Evolutionary conservation across 2,888 invertebrate genomes (phyloP).

Genomic region (Eulithis prunata): DNA sequence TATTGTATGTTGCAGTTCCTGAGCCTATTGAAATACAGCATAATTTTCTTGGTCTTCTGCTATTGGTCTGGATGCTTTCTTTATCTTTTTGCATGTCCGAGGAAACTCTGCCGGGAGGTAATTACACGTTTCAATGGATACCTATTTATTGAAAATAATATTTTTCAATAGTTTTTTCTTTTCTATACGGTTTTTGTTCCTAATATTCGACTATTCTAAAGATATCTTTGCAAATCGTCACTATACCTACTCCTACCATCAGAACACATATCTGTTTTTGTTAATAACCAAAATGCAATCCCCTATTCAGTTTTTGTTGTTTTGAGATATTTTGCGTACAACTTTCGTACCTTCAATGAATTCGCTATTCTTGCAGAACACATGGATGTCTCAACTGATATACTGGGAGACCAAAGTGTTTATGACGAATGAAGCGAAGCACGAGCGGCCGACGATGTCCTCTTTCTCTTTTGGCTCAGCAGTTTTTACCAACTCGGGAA

Average conservation of each 20-base stretch:
- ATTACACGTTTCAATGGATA: constrained; percentile 16
- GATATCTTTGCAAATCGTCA: too few species aligned
- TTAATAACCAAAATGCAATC: too few species aligned
- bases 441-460: constrained; percentile 62
- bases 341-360: background rate
- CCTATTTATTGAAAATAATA: too few species aligned
- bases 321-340: too few species aligned
- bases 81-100: constrained; percentile 69
- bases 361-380: constrained; percentile 49
- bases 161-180: too few species aligned
- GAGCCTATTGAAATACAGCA: constrained; percentile 58
- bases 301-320: too few species aligned
- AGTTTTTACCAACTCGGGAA: constrained; percentile 68
- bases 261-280: too few species aligned
- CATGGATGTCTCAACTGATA: constrained; percentile 72
- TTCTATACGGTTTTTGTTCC: too few species aligned
- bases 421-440: constrained; percentile 64
- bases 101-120: constrained; percentile 67
- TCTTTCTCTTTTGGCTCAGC: constrained; percentile 68
- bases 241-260: too few species aligned
- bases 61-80: constrained; percentile 77
- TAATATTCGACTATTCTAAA: too few species aligned
- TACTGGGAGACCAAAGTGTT: constrained; percentile 77
- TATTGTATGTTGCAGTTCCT: constrained; percentile 59
- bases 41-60: constrained; percentile 62